Evolutionary conservation across 2,113 vertebrate species (phyloP), one percentile per base, ranked within the genome.

Genomic region (Tor tambroides): DNA sequence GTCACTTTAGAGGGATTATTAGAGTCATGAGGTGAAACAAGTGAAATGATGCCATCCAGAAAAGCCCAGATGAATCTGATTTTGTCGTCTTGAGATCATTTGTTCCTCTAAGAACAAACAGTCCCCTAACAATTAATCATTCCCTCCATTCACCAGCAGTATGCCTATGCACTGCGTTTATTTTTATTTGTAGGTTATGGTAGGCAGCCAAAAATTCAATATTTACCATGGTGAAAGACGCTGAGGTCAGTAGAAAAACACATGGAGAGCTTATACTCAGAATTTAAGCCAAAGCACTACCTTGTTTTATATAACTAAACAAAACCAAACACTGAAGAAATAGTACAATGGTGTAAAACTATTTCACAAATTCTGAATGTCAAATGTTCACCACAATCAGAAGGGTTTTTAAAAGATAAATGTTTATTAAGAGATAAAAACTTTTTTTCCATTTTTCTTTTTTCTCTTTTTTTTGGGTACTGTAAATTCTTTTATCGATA

Each of bases 381-480:
- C 7, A 72, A 72, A 38, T 12, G 69, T 72, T 59, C 43, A 56
- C 59, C 76, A 89, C 41, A 81, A 43, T 86, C 80, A 74, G 15
- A 75, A 83, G 75, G 3, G 63, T 43, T 65, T 91, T 93, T 90
- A 89, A 91, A 94, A 93, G 92, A 93, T 91, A 92, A 89, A 92
- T 93, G 82, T 94, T 94, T 95, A 93, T 93, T 95, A 93, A 91
- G 86, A 93, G 93, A 95, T 92, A 91, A 92, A 95, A 93, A 88
- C 82, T 1, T 76, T 72, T 72, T 32, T 51, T 54, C 7, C 26
- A 32, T 78, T 78, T 78, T 41, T 74, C 19, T 43, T 56, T 59
- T 71, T 84, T 21, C 7, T 12, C 17, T 2, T 46, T 49, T 67
- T 84, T 92, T 93, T 91, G 93, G 91, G 92, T 84, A 35, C 83